Base-by-base conservation (phyloP, 2,113 vertebrate genomes). In the Cheilinus undulatus region DNA sequence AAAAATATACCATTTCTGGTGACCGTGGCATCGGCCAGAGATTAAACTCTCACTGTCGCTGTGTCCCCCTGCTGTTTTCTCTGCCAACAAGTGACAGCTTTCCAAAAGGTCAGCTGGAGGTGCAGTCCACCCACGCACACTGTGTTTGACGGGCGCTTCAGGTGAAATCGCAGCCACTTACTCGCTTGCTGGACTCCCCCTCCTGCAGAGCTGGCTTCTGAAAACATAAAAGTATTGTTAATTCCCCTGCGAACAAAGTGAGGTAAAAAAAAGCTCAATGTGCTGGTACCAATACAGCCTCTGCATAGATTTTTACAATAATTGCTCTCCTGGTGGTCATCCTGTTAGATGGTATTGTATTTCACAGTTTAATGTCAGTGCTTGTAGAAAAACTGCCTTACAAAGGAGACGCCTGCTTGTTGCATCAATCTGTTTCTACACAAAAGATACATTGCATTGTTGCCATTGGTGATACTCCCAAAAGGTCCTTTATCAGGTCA, bases 91-190 rank as follows among this genome's bases (percentile, higher is more conserved):
- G 69, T 48, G 76, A 80, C 68, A 48, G 67, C 76, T 74, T 62
- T 80, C 71, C 73, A 49, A 86, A 86, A 85, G 88, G 82, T 83
- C 82, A 76, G 76, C 79, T 67, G 69, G 13, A 61, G 76, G 64
- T 46, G 46, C 49, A 38, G 64, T 67, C 77, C 65, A 65, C 81
- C 74, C 71, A 85, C 77, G 46, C 73, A 30, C 48, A 24, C n/a
- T 27, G 69, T 61, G 43, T 65, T 74, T 73, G 62, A 72, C 48
- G 26, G 38, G 71, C 9, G 59, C 52, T 53, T 76, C 82, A 86
- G 79, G 82, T 82, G 62, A 79, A 77, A 74, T 52, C 19, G 42
- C 56, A 43, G 57, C 52, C 49, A 53, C 50, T 22, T 32, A 27
- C 46, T 61, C 46, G 27, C 32, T 51, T 49, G 13, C 28, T 27